Evolutionary conservation across 2,888 invertebrate genomes (phyloP).

Genomic region (Apoda limacodes): DNA sequence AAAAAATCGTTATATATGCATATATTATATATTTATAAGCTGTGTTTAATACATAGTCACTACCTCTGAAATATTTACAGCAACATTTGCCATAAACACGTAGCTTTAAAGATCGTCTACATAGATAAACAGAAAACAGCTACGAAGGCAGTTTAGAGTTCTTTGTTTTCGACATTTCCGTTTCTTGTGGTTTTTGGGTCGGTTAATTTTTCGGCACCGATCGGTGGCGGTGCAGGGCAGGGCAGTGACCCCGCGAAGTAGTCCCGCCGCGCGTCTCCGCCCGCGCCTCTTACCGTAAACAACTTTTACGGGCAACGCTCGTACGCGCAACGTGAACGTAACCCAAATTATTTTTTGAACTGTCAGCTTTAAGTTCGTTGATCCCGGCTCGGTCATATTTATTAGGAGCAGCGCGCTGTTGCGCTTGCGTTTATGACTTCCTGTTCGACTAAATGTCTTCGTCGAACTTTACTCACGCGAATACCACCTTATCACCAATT

Average conservation of each 20-base stretch:
- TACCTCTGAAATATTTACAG: too few relatives aligned
- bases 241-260: constrained; percentile 32
- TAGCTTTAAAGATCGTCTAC: neutral
- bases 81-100: too few relatives aligned
- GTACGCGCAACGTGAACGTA: constrained; percentile 67
- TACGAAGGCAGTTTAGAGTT: constrained; percentile 21
- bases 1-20: too few relatives aligned
- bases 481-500: too few relatives aligned
- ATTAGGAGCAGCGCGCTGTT: constrained; percentile 53
- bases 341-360: constrained; percentile 69
- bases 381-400: constrained; percentile 54
- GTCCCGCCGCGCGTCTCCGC: constrained; percentile 23
- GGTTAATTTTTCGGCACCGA: constrained; percentile 64
- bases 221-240: constrained; percentile 50
- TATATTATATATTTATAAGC: too few relatives aligned
- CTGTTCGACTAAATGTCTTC: constrained; percentile 36
- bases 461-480: constrained; percentile 37
- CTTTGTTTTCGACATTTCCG: constrained; percentile 55
- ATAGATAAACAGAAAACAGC: constrained; percentile 4
- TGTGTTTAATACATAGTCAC: too few relatives aligned
- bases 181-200: constrained; percentile 44
- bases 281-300: constrained; percentile 41
- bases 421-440: constrained; percentile 47
- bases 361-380: constrained; percentile 65
- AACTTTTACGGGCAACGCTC: constrained; percentile 66